Percentiles rank a stretch among this genome's conserved stretches.
Evolutionary conservation across 1,140 invertebrate genomes (phyloP).

Genomic region (Heterodera schachtii): DNA sequence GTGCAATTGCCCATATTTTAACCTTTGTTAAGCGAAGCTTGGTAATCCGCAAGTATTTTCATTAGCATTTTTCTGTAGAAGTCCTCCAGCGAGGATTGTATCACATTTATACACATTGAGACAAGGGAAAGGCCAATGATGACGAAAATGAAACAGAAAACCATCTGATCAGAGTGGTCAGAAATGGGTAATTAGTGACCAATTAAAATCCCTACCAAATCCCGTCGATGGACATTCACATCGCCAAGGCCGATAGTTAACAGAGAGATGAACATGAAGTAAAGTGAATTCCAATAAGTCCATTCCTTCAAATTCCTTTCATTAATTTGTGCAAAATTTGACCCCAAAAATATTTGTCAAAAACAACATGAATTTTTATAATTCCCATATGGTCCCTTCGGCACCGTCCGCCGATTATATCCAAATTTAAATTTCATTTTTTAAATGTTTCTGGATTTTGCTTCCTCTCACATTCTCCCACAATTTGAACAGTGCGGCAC

Average conservation of each 20-base stretch:
- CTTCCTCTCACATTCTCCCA: conserved; percentile 50
- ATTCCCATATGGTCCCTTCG: background rate
- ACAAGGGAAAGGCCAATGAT: conserved; percentile 64
- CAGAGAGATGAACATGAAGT: conserved; percentile 65
- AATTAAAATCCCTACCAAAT: conserved; percentile 37
- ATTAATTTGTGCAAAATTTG: too few species aligned
- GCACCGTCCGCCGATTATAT: too few species aligned
- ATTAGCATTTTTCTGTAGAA: conserved; percentile 58
- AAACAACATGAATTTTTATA: background rate
- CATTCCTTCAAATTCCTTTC: conserved; percentile 43
- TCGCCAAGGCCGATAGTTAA: conserved; percentile 57
- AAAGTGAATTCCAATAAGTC: conserved; percentile 56
- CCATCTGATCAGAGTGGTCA: conserved; percentile 46
- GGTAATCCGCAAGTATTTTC: conserved; percentile 62
- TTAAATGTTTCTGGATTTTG: too few species aligned
- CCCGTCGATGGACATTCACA: conserved; percentile 52
- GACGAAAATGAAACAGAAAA: conserved; percentile 62
- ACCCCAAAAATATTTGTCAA: too few species aligned
- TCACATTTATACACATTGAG: conserved; percentile 62
- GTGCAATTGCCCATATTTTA: background rate
- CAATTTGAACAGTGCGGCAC: conserved; percentile 59
- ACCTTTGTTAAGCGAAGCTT: conserved; percentile 64
- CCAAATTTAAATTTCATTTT: too few species aligned
- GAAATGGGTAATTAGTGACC: too few species aligned
- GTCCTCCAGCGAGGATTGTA: conserved; percentile 62